A percentile compares a stretch with the other conserved stretches of the same genome.
These are phyloP conservation scores for Myripristis jacobus DNA, from an alignment of 2,797 vertebrate genomes.

Conservation along the genomic window DNA sequence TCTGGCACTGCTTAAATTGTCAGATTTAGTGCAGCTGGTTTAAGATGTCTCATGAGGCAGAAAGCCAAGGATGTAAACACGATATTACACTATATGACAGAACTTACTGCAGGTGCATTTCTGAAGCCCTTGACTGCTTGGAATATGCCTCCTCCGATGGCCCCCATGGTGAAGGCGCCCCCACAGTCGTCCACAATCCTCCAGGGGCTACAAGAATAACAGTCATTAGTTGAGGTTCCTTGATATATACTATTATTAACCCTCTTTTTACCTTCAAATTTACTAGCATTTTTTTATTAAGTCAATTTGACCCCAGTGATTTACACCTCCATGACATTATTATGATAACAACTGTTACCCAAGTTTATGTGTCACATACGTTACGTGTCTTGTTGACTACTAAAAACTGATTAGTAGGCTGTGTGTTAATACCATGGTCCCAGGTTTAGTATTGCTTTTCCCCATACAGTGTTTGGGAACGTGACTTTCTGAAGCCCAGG, in stretches of 20 bases:
- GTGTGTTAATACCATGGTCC: not conserved
- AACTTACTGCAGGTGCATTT: constrained; percentile 94
- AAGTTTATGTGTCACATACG: too few relatives aligned
- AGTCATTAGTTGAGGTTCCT: not conserved
- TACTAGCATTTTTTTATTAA: too few relatives aligned
- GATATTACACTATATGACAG: not conserved
- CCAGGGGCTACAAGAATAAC: constrained; percentile 88
- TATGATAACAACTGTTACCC: too few relatives aligned
- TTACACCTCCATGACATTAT: too few relatives aligned
- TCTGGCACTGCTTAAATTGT: too few relatives aligned
- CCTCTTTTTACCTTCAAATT: too few relatives aligned
- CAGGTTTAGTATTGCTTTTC: not conserved
- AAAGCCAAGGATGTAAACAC: not conserved
- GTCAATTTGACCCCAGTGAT: too few relatives aligned
- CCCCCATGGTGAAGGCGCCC: constrained; percentile 97
- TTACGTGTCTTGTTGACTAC: too few relatives aligned
- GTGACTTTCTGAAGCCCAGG: not conserved
- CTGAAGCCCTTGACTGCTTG: constrained; percentile 97
- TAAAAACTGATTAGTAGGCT: too few relatives aligned
- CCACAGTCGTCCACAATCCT: constrained; percentile 98
- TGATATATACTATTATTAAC: too few relatives aligned
- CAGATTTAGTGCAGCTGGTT: too few relatives aligned
- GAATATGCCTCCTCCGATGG: constrained; percentile 96
- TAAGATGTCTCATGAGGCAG: not conserved
- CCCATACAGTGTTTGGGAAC: not conserved